phyloP scores from a whole-genome alignment of 2,888 invertebrate genomes.

The Scelioninae gen. 2 region DNA sequence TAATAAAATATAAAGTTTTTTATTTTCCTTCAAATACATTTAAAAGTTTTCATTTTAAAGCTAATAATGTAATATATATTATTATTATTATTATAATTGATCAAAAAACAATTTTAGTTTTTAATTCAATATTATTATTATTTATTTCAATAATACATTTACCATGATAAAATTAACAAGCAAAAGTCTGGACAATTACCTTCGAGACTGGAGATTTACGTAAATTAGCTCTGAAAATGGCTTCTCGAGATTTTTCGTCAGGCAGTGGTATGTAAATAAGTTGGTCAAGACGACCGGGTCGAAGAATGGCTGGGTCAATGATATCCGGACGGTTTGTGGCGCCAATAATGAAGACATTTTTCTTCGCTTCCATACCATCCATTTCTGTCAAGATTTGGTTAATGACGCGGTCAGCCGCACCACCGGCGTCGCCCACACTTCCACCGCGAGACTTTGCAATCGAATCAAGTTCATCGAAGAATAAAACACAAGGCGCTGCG shows the following conservation, averaged over 20 bases:
- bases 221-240: constrained; percentile 96
- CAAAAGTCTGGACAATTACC: constrained; percentile 70
- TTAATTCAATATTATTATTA: no score
- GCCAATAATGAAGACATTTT: constrained; percentile 99
- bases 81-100: no score
- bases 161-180: background rate
- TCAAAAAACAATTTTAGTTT: no score
- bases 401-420: constrained; percentile 98
- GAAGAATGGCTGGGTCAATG: constrained; percentile 98
- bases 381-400: constrained; percentile 99
- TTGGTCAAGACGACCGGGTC: constrained; percentile 99
- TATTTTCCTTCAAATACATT: no score
- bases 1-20: no score
- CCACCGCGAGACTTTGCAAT: constrained; percentile 99
- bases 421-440: constrained; percentile 97
- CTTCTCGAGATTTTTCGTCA: constrained; percentile 97
- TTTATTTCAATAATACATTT: no score
- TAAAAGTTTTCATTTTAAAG: no score
- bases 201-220: constrained; percentile 97
- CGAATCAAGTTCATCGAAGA: constrained; percentile 99
- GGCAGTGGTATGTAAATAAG: constrained; percentile 99
- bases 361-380: constrained; percentile 99
- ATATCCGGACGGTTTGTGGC: constrained; percentile 96
- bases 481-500: constrained; percentile 97
- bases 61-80: no score